A percentile compares a stretch with the other conserved stretches of the same genome.
phyloP scores from a whole-genome alignment of 2,797 vertebrate species.

The Poecilia velifera region DNA sequence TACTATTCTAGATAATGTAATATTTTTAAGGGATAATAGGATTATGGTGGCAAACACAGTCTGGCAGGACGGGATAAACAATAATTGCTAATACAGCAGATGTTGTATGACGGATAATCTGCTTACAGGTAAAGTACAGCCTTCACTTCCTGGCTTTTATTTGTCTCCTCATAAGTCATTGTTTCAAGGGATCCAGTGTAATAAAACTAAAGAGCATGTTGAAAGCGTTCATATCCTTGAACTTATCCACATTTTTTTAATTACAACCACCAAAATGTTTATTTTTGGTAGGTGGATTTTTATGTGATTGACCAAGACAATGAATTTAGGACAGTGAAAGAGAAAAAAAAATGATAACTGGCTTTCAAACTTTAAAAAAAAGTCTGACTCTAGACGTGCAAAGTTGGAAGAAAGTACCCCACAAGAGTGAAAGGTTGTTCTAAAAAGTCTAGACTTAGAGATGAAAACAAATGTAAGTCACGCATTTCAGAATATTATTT shows the following conservation, averaged over 20 bases:
- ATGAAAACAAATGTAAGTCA: background rate
- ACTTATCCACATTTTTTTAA: background rate
- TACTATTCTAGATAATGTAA: slow-evolving; percentile 63
- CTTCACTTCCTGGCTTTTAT: slow-evolving; percentile 48
- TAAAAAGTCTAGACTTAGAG: background rate
- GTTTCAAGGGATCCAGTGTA: slow-evolving; percentile 47
- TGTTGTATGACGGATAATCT: slow-evolving; percentile 65
- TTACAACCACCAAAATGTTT: background rate
- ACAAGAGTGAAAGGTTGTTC: background rate
- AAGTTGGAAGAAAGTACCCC: background rate
- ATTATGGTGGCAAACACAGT: slow-evolving; percentile 59
- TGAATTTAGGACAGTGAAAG: background rate
- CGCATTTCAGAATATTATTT: background rate
- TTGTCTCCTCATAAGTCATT: slow-evolving; percentile 47
- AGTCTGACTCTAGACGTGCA: background rate
- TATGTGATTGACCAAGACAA: background rate
- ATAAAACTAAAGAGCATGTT: slow-evolving; percentile 52
- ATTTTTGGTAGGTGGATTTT: background rate
- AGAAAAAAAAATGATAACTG: background rate
- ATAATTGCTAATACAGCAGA: slow-evolving; percentile 45
- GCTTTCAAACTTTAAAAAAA: background rate
- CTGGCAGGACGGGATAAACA: slow-evolving; percentile 58
- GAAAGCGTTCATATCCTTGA: background rate
- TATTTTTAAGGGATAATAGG: slow-evolving; percentile 68
- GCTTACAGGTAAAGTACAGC: slow-evolving; percentile 45